Percentiles rank a stretch among this genome's conserved stretches.
phyloP scores from a whole-genome alignment of 23 tunicate genomes.

The Halocynthia roretzi region DNA sequence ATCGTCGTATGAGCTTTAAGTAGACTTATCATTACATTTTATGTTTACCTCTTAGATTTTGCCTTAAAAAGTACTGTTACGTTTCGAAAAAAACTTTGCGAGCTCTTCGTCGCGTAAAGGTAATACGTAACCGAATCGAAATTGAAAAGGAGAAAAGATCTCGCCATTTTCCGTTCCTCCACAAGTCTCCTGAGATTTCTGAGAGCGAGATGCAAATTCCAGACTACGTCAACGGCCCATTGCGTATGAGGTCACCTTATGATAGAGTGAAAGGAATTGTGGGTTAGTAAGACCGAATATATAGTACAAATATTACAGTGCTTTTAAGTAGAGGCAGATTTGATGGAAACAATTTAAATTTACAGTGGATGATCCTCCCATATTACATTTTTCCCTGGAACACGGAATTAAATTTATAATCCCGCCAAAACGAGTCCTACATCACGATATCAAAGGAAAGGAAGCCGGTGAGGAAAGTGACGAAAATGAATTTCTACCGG shows the following conservation, averaged over 20 bases:
- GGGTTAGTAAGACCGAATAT: conserved; percentile 27
- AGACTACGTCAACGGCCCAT: conserved; percentile 22
- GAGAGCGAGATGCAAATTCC: conserved; percentile 10
- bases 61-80: conserved; percentile 24
- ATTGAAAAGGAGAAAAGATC: neutral
- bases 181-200: neutral
- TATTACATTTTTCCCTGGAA: conserved; percentile 58
- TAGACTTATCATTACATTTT: neutral
- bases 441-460: neutral
- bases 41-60: conserved; percentile 21
- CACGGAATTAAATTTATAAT: conserved; percentile 66
- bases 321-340: neutral
- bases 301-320: neutral
- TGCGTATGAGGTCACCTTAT: conserved; percentile 19
- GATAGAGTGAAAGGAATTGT: conserved; percentile 66
- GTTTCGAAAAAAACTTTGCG: conserved; percentile 34
- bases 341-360: neutral
- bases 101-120: conserved; percentile 14
- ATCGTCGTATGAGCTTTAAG: conserved; percentile 1
- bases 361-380: conserved; percentile 66
- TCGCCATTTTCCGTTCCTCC: neutral
- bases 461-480: conserved; percentile 27
- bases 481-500: conserved; percentile 29
- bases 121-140: neutral
- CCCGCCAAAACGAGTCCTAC: conserved; percentile 39